These are phyloP conservation scores for Xenus cinereus DNA, from an alignment of 2,113 vertebrate species.

Conservation along the genomic window DNA sequence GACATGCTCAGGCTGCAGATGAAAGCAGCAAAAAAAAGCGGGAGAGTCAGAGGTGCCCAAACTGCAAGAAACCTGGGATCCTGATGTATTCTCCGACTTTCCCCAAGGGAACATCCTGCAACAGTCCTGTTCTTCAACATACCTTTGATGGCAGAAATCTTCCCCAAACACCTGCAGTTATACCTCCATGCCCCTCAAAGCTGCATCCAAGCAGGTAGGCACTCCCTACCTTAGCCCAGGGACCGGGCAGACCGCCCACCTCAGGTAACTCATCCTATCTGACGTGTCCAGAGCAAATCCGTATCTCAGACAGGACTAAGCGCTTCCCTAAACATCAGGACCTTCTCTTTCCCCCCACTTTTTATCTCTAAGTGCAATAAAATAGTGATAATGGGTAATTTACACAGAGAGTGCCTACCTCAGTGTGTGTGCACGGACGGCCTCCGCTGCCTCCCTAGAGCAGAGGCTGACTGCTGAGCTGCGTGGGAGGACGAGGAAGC, in stretches of 20 bases:
- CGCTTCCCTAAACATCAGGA: rapidly evolving
- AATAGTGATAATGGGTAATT: background rate
- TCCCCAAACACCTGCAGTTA: background rate
- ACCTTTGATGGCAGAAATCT: background rate
- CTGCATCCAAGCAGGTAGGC: background rate
- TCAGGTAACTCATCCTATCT: background rate
- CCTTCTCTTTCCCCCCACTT: rapidly evolving
- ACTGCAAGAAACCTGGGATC: background rate
- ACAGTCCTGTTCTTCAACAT: background rate
- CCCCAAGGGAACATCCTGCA: background rate
- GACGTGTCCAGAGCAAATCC: background rate
- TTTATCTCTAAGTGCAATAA: background rate
- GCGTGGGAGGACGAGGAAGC: background rate
- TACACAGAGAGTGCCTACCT: background rate
- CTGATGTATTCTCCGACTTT: background rate
- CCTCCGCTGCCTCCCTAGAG: background rate
- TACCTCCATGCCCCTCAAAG: background rate
- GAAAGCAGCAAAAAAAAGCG: background rate
- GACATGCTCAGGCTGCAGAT: background rate
- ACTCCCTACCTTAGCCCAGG: background rate
- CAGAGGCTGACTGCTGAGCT: background rate
- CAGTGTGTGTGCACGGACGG: rapidly evolving
- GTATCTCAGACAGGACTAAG: background rate
- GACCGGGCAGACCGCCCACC: background rate
- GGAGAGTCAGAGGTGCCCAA: background rate